Conservation (phyloP, 2,888 invertebrate genomes). For the Tanytarsus gracilentus region DNA sequence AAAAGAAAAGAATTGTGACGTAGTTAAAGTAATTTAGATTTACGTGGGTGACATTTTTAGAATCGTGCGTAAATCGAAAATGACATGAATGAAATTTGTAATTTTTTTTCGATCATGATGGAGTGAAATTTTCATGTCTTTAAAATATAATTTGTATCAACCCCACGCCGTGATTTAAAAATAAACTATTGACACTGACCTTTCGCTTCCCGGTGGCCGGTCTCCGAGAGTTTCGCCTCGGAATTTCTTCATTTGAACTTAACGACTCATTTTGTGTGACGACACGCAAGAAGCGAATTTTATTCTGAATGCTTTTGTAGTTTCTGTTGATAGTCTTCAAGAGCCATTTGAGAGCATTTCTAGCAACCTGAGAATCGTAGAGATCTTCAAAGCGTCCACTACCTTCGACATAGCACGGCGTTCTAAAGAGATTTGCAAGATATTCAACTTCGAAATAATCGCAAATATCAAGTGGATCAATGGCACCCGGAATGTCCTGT, state of each 20-base stretch:
- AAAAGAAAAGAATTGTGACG: neutral
- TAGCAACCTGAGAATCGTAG: constrained; percentile 11
- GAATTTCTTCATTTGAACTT: constrained; percentile 21
- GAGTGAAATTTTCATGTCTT: too few relatives aligned
- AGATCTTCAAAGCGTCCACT: constrained; percentile 1
- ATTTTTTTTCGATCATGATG: too few relatives aligned
- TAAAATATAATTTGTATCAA: neutral
- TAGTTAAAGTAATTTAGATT: too few relatives aligned
- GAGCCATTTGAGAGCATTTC: neutral
- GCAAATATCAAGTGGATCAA: constrained; percentile 25
- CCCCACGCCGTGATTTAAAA: neutral
- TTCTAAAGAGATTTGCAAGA: constrained; percentile 22
- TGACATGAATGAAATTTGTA: too few relatives aligned
- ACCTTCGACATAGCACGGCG: constrained; percentile 22
- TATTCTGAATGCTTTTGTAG: constrained; percentile 25
- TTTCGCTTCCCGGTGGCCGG: constrained; percentile 24
- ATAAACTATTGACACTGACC: constrained; percentile 22
- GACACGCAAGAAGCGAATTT: constrained; percentile 24
- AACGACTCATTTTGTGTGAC: constrained; percentile 24
- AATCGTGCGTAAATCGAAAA: too few relatives aligned
- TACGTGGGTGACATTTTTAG: too few relatives aligned
- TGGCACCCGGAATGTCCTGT: constrained; percentile 12
- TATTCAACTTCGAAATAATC: constrained; percentile 26
- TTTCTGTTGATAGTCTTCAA: constrained; percentile 20
- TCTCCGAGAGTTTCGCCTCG: constrained; percentile 4